phyloP scores from a whole-genome alignment of 2,797 vertebrate species.

The Schizopygopsis pylzovi region DNA sequence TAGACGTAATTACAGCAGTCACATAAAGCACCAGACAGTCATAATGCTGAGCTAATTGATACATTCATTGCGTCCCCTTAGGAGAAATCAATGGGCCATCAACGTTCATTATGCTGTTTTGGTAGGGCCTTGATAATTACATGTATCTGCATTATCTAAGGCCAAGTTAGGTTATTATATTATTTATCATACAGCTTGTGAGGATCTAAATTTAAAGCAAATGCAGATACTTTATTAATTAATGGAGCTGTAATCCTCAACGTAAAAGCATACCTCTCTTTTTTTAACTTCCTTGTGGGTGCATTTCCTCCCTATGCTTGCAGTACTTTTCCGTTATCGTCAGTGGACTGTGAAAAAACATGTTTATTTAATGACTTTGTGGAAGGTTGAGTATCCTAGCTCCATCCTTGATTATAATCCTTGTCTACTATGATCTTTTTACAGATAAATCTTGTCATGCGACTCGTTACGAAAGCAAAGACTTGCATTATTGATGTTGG shows the following conservation, averaged over 20 bases:
- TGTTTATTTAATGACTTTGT: constrained; percentile 36
- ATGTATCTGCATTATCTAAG: constrained; percentile 3
- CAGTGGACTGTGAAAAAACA: neutral
- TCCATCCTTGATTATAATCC: constrained; percentile 21
- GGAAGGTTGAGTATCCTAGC: constrained; percentile 1
- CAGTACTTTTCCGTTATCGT: neutral
- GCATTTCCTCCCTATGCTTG: constrained; percentile 9
- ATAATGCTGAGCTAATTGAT: constrained; percentile 39
- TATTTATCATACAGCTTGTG: constrained; percentile 29
- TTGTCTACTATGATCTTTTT: constrained; percentile 15
- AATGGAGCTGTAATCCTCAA: constrained; percentile 4
- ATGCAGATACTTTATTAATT: constrained; percentile 24
- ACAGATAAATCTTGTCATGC: constrained; percentile 9
- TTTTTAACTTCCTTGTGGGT: neutral
- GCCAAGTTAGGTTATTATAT: constrained; percentile 19
- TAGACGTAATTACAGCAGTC: constrained; percentile 32
- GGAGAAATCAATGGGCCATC: constrained; percentile 12
- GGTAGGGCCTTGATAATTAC: constrained; percentile 9
- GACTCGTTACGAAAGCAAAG: constrained; percentile 10
- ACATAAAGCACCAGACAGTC: constrained; percentile 32
- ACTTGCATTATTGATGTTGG: constrained; percentile 35
- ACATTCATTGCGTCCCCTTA: constrained; percentile 7
- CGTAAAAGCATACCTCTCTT: neutral
- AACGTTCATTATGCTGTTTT: constrained; percentile 20
- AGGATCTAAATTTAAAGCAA: constrained; percentile 36